Percentiles rank a stretch among this genome's conserved stretches.
Evolutionary conservation across 2,888 invertebrate genomes (phyloP).

Genomic region (Synanthedon formicaeformis): DNA sequence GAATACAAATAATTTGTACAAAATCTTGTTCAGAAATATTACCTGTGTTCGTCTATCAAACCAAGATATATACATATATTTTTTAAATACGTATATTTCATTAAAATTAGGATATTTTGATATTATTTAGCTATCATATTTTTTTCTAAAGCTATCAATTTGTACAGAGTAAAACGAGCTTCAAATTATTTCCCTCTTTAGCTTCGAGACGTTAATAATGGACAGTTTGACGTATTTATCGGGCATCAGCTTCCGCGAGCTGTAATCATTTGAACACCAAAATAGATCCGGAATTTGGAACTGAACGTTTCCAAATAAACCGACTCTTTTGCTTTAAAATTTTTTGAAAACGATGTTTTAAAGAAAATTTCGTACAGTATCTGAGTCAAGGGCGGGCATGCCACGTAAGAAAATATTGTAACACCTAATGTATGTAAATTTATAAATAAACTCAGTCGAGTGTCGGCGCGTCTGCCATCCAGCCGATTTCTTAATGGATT

Average conservation of each 20-base stretch:
- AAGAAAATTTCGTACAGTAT: conserved; percentile 16
- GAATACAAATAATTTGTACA: too few species aligned
- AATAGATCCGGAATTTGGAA: conserved; percentile 17
- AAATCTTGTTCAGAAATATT: too few species aligned
- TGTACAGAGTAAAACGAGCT: too few species aligned
- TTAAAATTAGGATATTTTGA: too few species aligned
- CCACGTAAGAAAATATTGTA: conserved; percentile 49
- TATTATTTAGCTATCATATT: too few species aligned
- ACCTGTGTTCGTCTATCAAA: too few species aligned
- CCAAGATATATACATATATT: too few species aligned
- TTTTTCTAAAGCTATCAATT: too few species aligned
- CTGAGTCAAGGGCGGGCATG: conserved; percentile 57
- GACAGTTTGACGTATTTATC: conserved; percentile 10
- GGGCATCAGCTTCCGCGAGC: conserved; percentile 11
- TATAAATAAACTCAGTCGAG: conserved; percentile 63
- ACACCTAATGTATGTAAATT: conserved; percentile 45
- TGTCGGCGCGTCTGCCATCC: conserved; percentile 19
- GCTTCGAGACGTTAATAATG: conserved; percentile 5
- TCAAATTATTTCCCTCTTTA: background rate
- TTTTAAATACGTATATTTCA: too few species aligned
- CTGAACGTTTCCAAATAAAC: conserved; percentile 2
- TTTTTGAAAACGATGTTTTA: background rate
- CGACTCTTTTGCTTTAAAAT: background rate
- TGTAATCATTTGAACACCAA: conserved; percentile 12
- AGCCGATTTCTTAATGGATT: background rate